Base-by-base conservation (phyloP, 2,113 vertebrate genomes). In the Marmota flaviventris region DNA sequence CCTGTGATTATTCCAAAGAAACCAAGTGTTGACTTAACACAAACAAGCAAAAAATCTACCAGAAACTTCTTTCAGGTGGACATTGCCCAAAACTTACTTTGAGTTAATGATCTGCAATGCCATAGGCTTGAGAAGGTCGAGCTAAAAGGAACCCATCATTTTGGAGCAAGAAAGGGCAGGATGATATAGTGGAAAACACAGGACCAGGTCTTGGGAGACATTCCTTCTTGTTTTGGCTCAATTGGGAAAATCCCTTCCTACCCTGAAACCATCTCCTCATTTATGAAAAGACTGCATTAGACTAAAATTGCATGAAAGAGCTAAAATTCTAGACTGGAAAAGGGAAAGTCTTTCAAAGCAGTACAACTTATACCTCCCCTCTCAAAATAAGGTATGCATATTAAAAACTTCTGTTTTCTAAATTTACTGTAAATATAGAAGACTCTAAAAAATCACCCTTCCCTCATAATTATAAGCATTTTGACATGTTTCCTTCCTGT, bases 401-500 rank as follows among this genome's bases (percentile, higher is more conserved):
- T 91, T 42, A 17, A 37, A 85, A 72, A 90, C 11, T 53, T 85
- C 51, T 87, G 42, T 75, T 84, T 94, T 85, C 67, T 94, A 32
- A 78, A 56, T 93, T 89, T 94, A 76, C 39, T 90, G 20, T 94
- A 83, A 93, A 70, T 51, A 93, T 63, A 84, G 45, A 88, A 81
- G 29, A 39, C 5, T 73, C 76, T 56, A 67, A 63, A 45, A 61
- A 63, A 51, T 72, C 32, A 84, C 51, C n/a, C 78, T 89, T 53
- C 27, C 22, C 48, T n/a, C 27, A 56, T 18, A 11, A 65, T 94
- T 91, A 81, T 95, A 89, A 95, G 34, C 88, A 92, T 95, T 96
- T 91, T 93, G 67, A 83, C 90, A 39, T 93, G 20, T 91, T 97
- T 95, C 92, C 89, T 97, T 95, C 89, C 92, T 91, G 65, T 70